Percentiles rank a stretch among this genome's conserved stretches.
Conservation (phyloP, 2,113 vertebrate species). For the Amblyornis subalaris region DNA sequence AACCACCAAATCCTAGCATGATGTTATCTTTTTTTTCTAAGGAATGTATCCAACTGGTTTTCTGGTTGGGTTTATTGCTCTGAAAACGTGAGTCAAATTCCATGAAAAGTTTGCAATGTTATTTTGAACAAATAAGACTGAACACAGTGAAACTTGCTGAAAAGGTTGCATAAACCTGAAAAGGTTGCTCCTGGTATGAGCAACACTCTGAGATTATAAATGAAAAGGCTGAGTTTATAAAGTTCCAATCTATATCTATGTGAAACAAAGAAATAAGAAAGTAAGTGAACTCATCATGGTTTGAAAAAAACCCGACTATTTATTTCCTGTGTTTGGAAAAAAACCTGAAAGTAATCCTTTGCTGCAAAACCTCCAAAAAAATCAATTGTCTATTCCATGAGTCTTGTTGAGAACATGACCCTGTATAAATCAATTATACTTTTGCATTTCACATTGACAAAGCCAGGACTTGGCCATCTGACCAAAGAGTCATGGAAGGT, state of each 20-base stretch:
- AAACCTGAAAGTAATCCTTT: background rate
- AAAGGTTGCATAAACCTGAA: background rate
- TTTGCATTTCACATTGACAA: background rate
- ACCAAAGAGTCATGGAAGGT: background rate
- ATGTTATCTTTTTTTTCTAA: background rate
- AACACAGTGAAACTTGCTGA: background rate
- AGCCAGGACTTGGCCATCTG: background rate
- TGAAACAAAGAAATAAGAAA: slow-evolving; percentile 27
- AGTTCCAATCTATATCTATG: background rate
- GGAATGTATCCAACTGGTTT: background rate
- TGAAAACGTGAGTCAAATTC: background rate
- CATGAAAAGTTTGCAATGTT: background rate
- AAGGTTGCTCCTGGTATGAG: background rate
- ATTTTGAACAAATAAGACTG: background rate
- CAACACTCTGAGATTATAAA: background rate
- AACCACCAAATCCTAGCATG: background rate
- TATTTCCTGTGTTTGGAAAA: slow-evolving; percentile 1
- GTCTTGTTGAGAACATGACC: background rate
- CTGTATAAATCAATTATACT: background rate
- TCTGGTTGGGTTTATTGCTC: background rate
- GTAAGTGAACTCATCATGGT: background rate
- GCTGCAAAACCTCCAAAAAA: background rate
- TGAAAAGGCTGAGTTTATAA: background rate
- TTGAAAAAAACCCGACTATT: background rate
- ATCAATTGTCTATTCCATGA: background rate